These are phyloP conservation scores for Xerus inauris DNA, from an alignment of 2,113 vertebrate species.

Conservation along the genomic window DNA sequence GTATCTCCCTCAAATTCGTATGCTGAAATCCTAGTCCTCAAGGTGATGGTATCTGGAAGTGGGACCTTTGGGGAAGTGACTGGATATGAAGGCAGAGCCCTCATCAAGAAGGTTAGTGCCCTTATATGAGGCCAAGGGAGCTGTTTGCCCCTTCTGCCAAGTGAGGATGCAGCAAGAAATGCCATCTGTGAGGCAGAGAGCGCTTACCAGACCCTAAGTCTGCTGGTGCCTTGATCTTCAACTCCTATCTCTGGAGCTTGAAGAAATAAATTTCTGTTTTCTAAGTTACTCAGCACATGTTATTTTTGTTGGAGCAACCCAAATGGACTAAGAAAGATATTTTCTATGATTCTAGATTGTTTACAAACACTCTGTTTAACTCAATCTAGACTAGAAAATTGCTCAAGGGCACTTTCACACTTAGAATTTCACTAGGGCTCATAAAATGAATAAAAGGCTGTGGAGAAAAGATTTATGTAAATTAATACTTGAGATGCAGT, in stretches of 20 bases:
- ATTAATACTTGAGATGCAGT: background rate
- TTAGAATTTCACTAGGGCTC: background rate
- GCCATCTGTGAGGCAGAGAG: background rate
- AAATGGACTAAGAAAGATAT: background rate
- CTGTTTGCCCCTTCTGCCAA: background rate
- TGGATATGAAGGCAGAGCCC: background rate
- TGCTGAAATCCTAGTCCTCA: no score
- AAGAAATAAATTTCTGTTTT: background rate
- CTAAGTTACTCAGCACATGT: background rate
- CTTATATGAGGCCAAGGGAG: no score
- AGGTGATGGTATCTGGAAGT: background rate
- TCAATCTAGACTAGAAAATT: background rate
- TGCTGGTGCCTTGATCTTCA: no score
- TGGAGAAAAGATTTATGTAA: background rate
- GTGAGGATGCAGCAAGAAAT: background rate
- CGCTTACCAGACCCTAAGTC: background rate
- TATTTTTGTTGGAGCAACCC: background rate
- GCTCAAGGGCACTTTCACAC: background rate
- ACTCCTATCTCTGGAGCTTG: background rate
- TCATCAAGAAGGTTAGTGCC: background rate
- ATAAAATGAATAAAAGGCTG: background rate
- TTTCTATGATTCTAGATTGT: background rate
- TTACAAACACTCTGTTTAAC: background rate
- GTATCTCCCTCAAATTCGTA: background rate
- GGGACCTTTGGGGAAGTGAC: no score